Base-by-base conservation (phyloP, 2,888 invertebrate species). In the Pelosia muscerda region DNA sequence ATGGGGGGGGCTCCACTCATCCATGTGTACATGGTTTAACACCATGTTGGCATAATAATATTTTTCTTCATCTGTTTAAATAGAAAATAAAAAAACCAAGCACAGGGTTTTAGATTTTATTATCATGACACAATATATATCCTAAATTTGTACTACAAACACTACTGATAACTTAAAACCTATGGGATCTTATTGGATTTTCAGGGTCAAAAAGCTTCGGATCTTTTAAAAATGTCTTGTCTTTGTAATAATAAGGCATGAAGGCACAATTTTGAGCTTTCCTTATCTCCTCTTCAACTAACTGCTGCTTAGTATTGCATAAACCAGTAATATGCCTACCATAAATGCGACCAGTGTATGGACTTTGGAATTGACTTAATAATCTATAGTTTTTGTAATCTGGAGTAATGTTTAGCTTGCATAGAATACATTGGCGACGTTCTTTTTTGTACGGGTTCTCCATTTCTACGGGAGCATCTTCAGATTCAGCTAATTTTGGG, bases 301-400 rank as follows among this genome's bases (percentile, higher is more conserved):
- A 90, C 58, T 95, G 94, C 82, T 99, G 99, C 88, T 98, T 98
- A 10, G 92, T 88, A 85, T 96, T 96, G 87, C 99, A 99, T 57
- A 99, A 95, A 0, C 99, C 98, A 6, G 99, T 99, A 56, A 99
- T 98, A 83, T 99, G 98, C 66, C 97, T 96, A 0, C 98, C 98
- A 88, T 99, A 99, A 73, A 99, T 96, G 76, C 97, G 96, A 0
- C 99, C 99, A 0, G 99, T 99, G 87, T 97, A 98, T 0, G 98
- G 97, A 42, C 99, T 99, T 85, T 99, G 97, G 90, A 99, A 99
- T 89, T 99, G 99, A 0, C 98, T 98, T 8, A 99, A 91, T 5
- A 99, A 91, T 80, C 98, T 96, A 0, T 97, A 96, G 91, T 99
- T 99, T 92, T 99, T 99, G 86, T 98, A 99, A 89, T 98, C 96